Conservation (phyloP, 2,797 vertebrate species). For the Huso huso region DNA sequence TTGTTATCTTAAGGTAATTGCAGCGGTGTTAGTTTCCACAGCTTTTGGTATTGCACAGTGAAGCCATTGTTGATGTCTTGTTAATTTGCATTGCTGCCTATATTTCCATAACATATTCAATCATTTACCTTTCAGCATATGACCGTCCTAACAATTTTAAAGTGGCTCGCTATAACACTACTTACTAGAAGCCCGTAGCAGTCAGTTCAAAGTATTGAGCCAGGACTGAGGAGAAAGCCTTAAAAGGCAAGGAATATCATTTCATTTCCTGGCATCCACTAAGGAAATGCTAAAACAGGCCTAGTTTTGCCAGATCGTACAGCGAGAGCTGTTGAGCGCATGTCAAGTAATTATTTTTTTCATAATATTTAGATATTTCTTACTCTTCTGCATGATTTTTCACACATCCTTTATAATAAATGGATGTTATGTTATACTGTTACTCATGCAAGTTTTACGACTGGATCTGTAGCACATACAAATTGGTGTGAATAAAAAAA, state of each 20-base stretch:
- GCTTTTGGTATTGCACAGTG: too few relatives aligned
- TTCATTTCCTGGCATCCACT: slow-evolving; percentile 29
- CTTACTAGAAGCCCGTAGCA: slow-evolving; percentile 27
- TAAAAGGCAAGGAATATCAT: slow-evolving; percentile 46
- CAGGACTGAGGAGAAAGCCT: slow-evolving; percentile 36
- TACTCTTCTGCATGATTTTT: not conserved
- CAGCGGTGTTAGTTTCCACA: too few relatives aligned
- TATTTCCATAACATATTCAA: not conserved
- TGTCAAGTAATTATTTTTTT: slow-evolving; percentile 1
- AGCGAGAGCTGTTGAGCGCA: slow-evolving; percentile 13
- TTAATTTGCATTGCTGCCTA: not conserved
- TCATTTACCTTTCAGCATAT: not conserved
- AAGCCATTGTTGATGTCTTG: not conserved
- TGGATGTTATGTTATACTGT: not conserved
- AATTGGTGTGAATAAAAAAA: too few relatives aligned
- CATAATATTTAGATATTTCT: too few relatives aligned
- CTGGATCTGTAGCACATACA: too few relatives aligned
- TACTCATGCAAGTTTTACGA: not conserved
- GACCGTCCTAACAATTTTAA: not conserved
- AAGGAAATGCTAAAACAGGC: slow-evolving; percentile 31
- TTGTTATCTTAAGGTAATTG: too few relatives aligned
- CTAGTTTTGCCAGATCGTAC: slow-evolving; percentile 17
- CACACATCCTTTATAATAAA: not conserved
- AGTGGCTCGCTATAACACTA: not conserved
- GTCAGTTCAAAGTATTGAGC: slow-evolving; percentile 26